Evolutionary conservation across 2,113 vertebrate genomes (phyloP), one percentile per base, ranked within the genome.

Genomic region (Tautogolabrus adspersus): DNA sequence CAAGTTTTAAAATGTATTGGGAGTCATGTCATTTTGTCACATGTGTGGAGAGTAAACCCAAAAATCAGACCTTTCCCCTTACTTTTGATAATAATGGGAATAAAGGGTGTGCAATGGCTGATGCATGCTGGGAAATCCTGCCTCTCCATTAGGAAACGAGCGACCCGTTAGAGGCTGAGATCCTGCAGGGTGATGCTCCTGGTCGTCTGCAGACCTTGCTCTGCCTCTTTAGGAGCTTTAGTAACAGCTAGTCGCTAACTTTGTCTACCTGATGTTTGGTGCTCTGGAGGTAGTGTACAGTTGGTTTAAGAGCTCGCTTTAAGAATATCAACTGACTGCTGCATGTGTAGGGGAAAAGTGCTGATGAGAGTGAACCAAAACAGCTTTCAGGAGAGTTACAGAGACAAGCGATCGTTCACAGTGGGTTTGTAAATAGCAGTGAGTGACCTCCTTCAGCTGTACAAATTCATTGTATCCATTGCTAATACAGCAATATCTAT

Each of bases 121-220:
- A 42, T 68, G 79, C 16, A 56, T 52, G 46, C 42, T 55, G 52
- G 66, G 64, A 64, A 40, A 46, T 52, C 26, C 72, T 12, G 9
- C 26, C 10, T 71, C 78, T 10, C 67, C 40, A 6, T 22, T 10
- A n/a, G 1, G 51, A 66, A 7, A 1, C 21, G 40, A 23, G 40
- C n/a, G 6, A 21, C 67, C 69, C 54, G 67, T 40, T 0, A 47
- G 55, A 51, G 55, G 54, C 23, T 3, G 42, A 54, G 67, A 18
- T 21, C 54, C 23, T 30, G 57, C 15, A 55, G 47, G 26, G 44
- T 37, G 44, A 0, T 9, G 30, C 6, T 71, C 3, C 11, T 60
- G 47, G 4, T 62, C 0, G 26, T 57, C 26, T 34, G 3, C 10
- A 0, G 63, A 10, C 21, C n/a, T n/a, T n/a, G n/a, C n/a, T n/a